A percentile compares a stretch with the other conserved stretches of the same genome.
phyloP scores from a whole-genome alignment of 2,888 invertebrate species.

The Iphiclides podalirius region DNA sequence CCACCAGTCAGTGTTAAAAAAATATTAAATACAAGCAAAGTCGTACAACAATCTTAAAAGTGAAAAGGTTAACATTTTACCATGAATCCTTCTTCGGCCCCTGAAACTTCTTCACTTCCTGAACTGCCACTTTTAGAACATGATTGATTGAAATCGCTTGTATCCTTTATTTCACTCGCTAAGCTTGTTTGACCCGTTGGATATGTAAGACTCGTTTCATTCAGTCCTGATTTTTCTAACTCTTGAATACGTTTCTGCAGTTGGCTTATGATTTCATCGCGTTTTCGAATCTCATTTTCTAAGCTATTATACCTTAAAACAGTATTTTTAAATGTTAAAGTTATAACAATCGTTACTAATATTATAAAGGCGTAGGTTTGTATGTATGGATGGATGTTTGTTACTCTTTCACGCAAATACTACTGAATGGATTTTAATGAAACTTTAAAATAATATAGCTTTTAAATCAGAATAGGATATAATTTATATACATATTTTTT shows the following conservation, averaged over 20 bases:
- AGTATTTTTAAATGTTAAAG: neutral
- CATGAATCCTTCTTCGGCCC: slow-evolving; percentile 73
- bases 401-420: no score
- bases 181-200: slow-evolving; percentile 29
- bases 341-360: no score
- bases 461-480: no score
- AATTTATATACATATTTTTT: no score
- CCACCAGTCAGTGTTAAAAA: no score
- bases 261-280: slow-evolving; percentile 90
- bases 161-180: slow-evolving; percentile 28
- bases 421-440: no score
- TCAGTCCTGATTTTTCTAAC: slow-evolving; percentile 79
- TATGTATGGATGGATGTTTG: no score
- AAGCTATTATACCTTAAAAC: slow-evolving; percentile 83
- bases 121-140: slow-evolving; percentile 61
- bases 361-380: no score
- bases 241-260: slow-evolving; percentile 86
- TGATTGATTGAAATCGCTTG: slow-evolving; percentile 27
- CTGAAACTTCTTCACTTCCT: slow-evolving; percentile 69
- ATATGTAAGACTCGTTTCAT: slow-evolving; percentile 39
- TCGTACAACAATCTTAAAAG: no score
- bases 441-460: no score
- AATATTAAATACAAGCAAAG: no score
- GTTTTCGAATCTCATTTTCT: slow-evolving; percentile 88
- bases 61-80: no score